Conservation (phyloP, 2,797 vertebrate species). For the Melanotaenia parkinsoni region DNA sequence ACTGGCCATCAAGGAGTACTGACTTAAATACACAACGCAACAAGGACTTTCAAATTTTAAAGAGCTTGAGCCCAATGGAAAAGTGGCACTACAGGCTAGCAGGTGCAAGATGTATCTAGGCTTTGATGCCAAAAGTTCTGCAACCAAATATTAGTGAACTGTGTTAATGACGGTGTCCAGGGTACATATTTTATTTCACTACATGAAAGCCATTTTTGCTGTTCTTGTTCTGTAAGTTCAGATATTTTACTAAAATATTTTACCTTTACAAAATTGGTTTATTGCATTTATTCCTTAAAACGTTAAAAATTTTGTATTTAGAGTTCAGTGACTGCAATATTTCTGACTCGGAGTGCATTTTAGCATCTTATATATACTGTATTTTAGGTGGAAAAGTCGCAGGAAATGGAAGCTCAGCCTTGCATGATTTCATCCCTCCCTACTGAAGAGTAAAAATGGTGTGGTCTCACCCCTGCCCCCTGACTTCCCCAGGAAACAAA, state of each 20-base stretch:
- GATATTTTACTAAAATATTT: neutral
- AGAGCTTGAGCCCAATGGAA: neutral
- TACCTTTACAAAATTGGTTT: neutral
- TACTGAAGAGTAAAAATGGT: constrained; percentile 78
- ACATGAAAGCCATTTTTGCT: neutral
- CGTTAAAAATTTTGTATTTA: neutral
- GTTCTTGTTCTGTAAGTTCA: neutral
- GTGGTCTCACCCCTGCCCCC: constrained; percentile 77
- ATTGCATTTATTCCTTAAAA: neutral
- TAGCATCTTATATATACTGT: constrained; percentile 79
- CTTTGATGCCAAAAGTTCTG: neutral
- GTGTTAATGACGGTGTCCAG: neutral
- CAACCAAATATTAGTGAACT: neutral
- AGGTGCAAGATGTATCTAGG: neutral
- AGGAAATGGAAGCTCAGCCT: constrained; percentile 82
- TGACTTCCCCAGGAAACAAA: constrained; percentile 82
- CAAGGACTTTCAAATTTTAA: neutral
- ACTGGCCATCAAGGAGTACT: no score
- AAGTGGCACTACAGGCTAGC: neutral
- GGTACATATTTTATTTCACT: neutral
- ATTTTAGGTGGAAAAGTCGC: constrained; percentile 85
- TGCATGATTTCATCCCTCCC: constrained; percentile 79
- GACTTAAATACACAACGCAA: neutral
- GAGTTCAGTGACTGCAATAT: neutral
- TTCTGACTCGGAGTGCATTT: constrained; percentile 36